Percentiles rank a stretch among this genome's conserved stretches.
Evolutionary conservation across 2,888 invertebrate species (phyloP).

Genomic region (Bugulina stolonifera): DNA sequence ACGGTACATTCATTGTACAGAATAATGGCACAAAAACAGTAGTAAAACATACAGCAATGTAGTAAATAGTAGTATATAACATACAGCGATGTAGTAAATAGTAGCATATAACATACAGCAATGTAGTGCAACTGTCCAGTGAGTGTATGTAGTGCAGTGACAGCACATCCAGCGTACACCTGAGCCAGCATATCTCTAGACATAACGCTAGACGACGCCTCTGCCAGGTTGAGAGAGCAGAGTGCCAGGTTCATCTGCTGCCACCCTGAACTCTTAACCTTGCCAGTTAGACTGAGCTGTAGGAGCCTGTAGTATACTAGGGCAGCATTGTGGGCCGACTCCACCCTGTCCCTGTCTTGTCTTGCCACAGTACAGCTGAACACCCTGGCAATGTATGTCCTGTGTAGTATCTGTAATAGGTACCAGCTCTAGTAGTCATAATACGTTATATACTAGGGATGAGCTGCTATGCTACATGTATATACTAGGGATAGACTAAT

Average conservation of each 20-base stretch:
- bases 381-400: conserved; percentile 75
- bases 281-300: conserved; percentile 68
- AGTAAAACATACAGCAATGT: too few relatives aligned
- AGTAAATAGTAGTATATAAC: too few relatives aligned
- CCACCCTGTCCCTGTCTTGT: conserved; percentile 36
- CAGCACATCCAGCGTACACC: conserved; percentile 74
- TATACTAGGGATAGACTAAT: too few relatives aligned
- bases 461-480: too few relatives aligned
- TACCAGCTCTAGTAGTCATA: too few relatives aligned
- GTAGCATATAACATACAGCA: conserved; percentile 40
- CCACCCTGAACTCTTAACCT: conserved; percentile 32
- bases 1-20: too few relatives aligned
- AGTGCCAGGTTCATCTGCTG: conserved; percentile 64
- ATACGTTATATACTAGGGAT: too few relatives aligned
- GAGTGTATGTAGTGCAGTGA: conserved; percentile 68
- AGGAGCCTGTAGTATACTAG: conserved; percentile 74
- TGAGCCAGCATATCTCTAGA: conserved; percentile 67
- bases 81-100: too few relatives aligned
- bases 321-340: conserved; percentile 50
- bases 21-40: too few relatives aligned
- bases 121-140: conserved; percentile 64
- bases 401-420: conserved; percentile 65
- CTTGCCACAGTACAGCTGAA: conserved; percentile 62
- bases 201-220: conserved; percentile 67
- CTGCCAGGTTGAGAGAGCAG: conserved; percentile 79